Evolutionary conservation across 1,140 invertebrate genomes (phyloP), one percentile per base, ranked within the genome.

Genomic region (Palaemon carinicauda): DNA sequence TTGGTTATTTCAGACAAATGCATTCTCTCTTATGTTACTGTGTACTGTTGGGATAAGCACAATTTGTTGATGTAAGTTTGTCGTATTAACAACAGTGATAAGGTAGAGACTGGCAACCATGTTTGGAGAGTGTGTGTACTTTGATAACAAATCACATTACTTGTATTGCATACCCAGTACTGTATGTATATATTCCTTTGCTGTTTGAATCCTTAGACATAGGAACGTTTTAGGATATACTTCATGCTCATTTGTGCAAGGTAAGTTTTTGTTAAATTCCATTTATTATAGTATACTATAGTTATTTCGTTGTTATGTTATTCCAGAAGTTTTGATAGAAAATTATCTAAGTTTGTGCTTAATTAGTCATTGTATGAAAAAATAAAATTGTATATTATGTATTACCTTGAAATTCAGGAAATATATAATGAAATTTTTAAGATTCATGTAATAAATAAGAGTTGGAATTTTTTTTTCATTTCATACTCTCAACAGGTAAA

Each of bases 361-460:
- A 19, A 54, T 60, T 33, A 80, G 53, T 80, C 27, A 33, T 17
- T 80, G 53, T 80, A 80, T 52, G n/a, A 60, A 24, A 52, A 80
- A 24, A 81, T 65, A 27, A 81, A 81, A 69, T 81, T 81, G 80
- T 65, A 75, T 78, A 77, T 75, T 84, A 78, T 75, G 53, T 75
- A 51, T 56, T 75, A 50, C 60, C 52, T 84, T 75, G 5, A 24
- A 78, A 84, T 41, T 84, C 77, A 21, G 24, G 82, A 31, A 84
- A 51, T 77, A 29, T 82, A 82, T 82, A 84, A 29, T 84, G 82
- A 84, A 84, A 78, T 84, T 84, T 84, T 84, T 84, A 84, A 84
- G 73, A 84, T 75, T 82, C 71, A 84, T 84, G 82, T 65, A 84
- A 84, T 84, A 84, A 84, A 84, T n/a, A 78, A 78, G 60, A 53